These are phyloP conservation scores for Heliconius nattereri DNA, from an alignment of 1,140 invertebrate species.

Conservation along the genomic window DNA sequence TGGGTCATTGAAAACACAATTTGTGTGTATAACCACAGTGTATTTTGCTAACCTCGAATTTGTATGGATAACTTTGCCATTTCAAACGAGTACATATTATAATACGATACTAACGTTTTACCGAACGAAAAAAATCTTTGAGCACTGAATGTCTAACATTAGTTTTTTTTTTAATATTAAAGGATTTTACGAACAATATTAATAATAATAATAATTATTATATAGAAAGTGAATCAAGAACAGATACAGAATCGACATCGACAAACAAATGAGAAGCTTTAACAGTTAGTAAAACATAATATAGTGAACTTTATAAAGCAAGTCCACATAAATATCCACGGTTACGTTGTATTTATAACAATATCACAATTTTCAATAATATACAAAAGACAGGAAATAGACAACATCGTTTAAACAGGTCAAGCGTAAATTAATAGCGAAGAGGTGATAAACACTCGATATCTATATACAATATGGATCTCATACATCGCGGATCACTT, in stretches of 20 bases:
- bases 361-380: constrained; percentile 81
- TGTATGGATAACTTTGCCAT: constrained; percentile 34
- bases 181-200: constrained; percentile 47
- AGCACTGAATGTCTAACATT: constrained; percentile 56
- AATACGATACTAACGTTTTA: constrained; percentile 43
- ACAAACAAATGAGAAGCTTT: constrained; percentile 47
- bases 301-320: constrained; percentile 57
- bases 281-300: constrained; percentile 59
- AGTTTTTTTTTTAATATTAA: constrained; percentile 43
- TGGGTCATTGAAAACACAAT: constrained; percentile 34
- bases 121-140: constrained; percentile 51
- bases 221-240: constrained; percentile 44
- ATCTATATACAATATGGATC: constrained; percentile 62
- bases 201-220: constrained; percentile 33
- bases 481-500: constrained; percentile 57
- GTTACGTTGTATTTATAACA: constrained; percentile 73
- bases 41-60: constrained; percentile 43
- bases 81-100: constrained; percentile 40
- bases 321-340: constrained; percentile 66
- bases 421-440: constrained; percentile 75
- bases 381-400: constrained; percentile 74
- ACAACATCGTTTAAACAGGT: constrained; percentile 72
- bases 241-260: constrained; percentile 35
- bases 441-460: constrained; percentile 61
- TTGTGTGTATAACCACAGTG: constrained; percentile 32